These are phyloP conservation scores for Pantala flavescens DNA, from an alignment of 1,140 invertebrate species.

Conservation along the genomic window DNA sequence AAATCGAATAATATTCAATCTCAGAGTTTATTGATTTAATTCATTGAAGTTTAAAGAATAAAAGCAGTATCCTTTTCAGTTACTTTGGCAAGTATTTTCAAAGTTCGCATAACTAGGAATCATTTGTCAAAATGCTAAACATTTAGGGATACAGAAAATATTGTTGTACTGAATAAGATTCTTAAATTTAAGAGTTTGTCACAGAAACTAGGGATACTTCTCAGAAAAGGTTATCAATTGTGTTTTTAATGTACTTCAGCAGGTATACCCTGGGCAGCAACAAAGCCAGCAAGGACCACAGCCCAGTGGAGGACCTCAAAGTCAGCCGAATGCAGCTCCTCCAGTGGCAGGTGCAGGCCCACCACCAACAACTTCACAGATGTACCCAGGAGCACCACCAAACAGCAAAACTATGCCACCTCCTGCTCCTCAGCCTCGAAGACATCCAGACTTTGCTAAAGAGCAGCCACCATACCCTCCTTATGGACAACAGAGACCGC, in stretches of 20 bases:
- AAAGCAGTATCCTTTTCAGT: too few species aligned
- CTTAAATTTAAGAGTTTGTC: too few species aligned
- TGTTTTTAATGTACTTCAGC: neutral
- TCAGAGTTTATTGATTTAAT: too few species aligned
- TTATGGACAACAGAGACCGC: slow-evolving; percentile 15
- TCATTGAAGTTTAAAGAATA: too few species aligned
- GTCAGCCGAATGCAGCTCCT: neutral
- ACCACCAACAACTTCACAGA: neutral
- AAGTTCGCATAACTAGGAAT: too few species aligned
- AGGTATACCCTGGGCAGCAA: slow-evolving; percentile 4
- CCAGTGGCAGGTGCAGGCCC: neutral
- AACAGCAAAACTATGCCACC: slow-evolving; percentile 53
- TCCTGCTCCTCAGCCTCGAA: slow-evolving; percentile 54
- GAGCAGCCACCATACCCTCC: slow-evolving; percentile 44
- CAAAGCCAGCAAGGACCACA: neutral
- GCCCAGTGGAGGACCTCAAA: neutral
- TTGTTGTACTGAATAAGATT: too few species aligned
- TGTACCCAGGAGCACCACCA: neutral
- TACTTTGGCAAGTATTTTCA: too few species aligned
- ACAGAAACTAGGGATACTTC: too few species aligned
- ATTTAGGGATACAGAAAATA: too few species aligned
- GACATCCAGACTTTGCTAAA: slow-evolving; percentile 78
- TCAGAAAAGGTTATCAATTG: too few species aligned
- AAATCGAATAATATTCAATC: too few species aligned
- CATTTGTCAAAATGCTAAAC: too few species aligned